Evolutionary conservation across 2,888 invertebrate genomes (phyloP).

Genomic region (Branchellion lobata): DNA sequence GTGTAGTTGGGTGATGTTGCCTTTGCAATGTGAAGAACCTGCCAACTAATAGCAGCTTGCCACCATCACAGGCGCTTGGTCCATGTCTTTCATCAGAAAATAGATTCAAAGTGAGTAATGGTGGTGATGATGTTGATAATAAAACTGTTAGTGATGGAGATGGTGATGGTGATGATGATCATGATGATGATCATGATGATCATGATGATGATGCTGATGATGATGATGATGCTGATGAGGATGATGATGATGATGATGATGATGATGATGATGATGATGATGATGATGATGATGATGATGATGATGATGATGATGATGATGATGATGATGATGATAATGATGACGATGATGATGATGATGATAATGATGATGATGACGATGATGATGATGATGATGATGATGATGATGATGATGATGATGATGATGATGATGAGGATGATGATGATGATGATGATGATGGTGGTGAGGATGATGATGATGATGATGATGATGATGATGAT

Average conservation of each 20-base stretch:
- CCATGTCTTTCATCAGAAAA: slow-evolving; percentile 37
- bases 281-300: not conserved
- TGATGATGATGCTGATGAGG: not conserved
- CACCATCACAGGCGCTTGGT: slow-evolving; percentile 28
- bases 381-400: not conserved
- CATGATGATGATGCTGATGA: not conserved
- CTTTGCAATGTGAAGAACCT: too few species aligned
- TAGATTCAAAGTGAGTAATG: slow-evolving; percentile 38
- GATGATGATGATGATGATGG: not conserved
- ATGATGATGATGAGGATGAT: slow-evolving; percentile 13
- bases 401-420: not conserved
- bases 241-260: not conserved
- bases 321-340: not conserved
- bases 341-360: not conserved
- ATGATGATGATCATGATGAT: not conserved
- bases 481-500: not conserved
- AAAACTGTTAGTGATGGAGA: not conserved
- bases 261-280: not conserved
- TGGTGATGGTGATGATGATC: not conserved
- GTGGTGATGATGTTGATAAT: slow-evolving; percentile 18
- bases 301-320: not conserved
- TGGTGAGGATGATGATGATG: not conserved
- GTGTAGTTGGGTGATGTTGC: too few species aligned
- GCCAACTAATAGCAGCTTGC: too few species aligned
- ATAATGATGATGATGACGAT: not conserved